Evolutionary conservation across 2,888 invertebrate species (phyloP).

Genomic region (Epirrhoe alternata): DNA sequence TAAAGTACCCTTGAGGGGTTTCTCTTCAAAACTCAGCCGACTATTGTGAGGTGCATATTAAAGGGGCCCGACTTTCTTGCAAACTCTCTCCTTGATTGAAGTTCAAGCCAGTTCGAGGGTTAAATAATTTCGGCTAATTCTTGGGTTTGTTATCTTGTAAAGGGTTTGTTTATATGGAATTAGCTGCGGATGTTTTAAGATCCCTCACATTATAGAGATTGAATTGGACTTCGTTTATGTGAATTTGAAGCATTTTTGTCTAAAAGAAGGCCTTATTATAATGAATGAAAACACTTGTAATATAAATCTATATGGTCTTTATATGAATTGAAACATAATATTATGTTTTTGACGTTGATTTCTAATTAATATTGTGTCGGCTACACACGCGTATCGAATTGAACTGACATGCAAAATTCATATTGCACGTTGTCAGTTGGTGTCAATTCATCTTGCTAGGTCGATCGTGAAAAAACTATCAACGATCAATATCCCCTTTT

Average conservation of each 20-base stretch:
- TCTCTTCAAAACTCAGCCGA: constrained; percentile 78
- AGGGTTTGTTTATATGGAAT: constrained; percentile 56
- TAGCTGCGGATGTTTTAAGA: constrained; percentile 45
- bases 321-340: too few species aligned
- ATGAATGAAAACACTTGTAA: neutral
- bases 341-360: too few species aligned
- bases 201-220: constrained; percentile 26
- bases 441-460: neutral
- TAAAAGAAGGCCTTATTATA: neutral
- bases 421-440: too few species aligned
- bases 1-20: constrained; percentile 76
- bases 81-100: constrained; percentile 74
- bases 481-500: neutral
- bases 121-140: constrained; percentile 70
- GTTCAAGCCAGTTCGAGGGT: constrained; percentile 68
- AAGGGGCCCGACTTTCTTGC: constrained; percentile 70
- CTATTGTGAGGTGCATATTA: constrained; percentile 82
- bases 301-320: too few species aligned
- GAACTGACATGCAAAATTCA: too few species aligned
- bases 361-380: too few species aligned
- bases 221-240: neutral
- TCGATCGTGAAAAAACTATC: neutral
- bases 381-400: too few species aligned
- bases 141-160: constrained; percentile 56
- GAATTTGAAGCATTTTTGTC: neutral